Conservation (phyloP, 2,888 invertebrate genomes). For the Nebria salina region DNA sequence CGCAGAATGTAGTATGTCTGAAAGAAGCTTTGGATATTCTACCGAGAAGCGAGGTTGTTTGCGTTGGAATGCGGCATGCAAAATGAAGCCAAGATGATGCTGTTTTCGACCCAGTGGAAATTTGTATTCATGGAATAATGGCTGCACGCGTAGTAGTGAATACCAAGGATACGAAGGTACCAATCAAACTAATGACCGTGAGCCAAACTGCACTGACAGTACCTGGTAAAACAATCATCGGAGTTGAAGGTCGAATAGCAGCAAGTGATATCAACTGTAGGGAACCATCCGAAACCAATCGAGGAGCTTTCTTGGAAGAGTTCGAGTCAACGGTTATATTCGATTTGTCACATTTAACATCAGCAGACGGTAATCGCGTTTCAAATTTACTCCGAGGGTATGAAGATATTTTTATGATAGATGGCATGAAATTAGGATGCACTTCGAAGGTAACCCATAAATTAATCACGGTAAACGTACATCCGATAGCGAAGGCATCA, state of each 20-base stretch:
- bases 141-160: constrained; percentile 19
- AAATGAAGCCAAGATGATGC: no score
- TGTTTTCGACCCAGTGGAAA: constrained; percentile 13
- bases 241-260: constrained; percentile 1
- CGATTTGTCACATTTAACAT: neutral
- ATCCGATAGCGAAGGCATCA: constrained; percentile 41
- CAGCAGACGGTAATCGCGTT: neutral
- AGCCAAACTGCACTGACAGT: neutral
- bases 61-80: neutral
- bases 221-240: constrained; percentile 5
- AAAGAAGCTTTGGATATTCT: constrained; percentile 20
- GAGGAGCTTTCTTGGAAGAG: neutral
- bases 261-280: neutral
- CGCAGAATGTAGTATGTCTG: constrained; percentile 11
- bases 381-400: neutral
- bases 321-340: neutral
- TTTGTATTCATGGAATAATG: constrained; percentile 12
- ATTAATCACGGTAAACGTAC: constrained; percentile 32
- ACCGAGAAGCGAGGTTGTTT: constrained; percentile 20
- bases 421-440: constrained; percentile 22
- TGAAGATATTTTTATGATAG: constrained; percentile 26
- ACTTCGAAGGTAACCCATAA: constrained; percentile 2
- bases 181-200: constrained; percentile 23
- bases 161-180: constrained; percentile 6
- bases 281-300: neutral